These are phyloP conservation scores for Flabesymbios commensalis DNA, from an alignment of 2,888 invertebrate genomes.

Conservation along the genomic window DNA sequence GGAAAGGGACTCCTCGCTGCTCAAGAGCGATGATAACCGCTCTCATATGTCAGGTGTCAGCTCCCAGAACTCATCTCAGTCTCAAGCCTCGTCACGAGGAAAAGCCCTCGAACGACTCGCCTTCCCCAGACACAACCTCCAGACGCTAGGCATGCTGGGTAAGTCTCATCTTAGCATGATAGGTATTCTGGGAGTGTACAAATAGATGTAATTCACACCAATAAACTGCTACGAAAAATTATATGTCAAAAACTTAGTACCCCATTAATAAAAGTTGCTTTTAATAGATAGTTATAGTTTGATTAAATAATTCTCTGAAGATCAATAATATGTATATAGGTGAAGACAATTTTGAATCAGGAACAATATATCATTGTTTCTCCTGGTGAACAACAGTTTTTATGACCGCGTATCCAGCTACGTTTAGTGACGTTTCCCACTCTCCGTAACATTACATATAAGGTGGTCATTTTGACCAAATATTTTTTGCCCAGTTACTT, in stretches of 20 bases:
- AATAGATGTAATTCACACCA: neutral
- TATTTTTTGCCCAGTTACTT: too few relatives aligned
- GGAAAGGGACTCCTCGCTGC: conserved; percentile 65
- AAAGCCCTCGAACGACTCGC: conserved; percentile 70
- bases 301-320: too few relatives aligned
- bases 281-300: neutral
- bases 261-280: neutral
- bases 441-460: too few relatives aligned
- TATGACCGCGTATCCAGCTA: too few relatives aligned
- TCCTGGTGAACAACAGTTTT: too few relatives aligned
- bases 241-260: neutral
- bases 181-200: neutral
- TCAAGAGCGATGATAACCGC: conserved; percentile 64
- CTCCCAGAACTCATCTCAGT: conserved; percentile 56
- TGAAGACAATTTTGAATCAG: too few relatives aligned
- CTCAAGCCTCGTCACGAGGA: conserved; percentile 28
- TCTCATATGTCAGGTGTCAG: conserved; percentile 59
- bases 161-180: conserved; percentile 23
- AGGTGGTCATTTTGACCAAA: too few relatives aligned
- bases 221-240: neutral
- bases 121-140: conserved; percentile 72
- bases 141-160: conserved; percentile 67
- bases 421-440: too few relatives aligned
- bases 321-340: too few relatives aligned
- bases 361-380: too few relatives aligned